Evolutionary conservation across 2,888 invertebrate species (phyloP), one percentile per base, ranked within the genome.

Genomic region (Timandra comae): DNA sequence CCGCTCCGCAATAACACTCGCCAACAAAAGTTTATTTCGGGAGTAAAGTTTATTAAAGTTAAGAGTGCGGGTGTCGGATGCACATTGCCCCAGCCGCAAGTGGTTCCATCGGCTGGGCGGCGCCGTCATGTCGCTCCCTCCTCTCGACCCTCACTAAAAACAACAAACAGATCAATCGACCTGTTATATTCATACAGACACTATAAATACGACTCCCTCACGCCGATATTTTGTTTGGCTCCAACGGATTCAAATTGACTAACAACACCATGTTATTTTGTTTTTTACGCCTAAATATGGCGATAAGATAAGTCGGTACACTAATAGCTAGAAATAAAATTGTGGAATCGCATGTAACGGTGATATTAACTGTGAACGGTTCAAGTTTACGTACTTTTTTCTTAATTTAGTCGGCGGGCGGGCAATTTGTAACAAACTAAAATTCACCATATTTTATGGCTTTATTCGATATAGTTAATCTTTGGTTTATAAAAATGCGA

Each of bases 131-230:
- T 66, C 81, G 79, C 75, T 75, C 70, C 63, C 66, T 66, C 64
- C 70, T 71, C 71, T 64, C 70, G 65, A 62, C 73, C 65, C 65
- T 63, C 61, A 67, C 72, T 75, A 69, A 73, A 77, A 79, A 82
- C 79, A 82, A 82, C 79, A 82, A 82, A 82, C 84, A 82, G 74
- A 81, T 78, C 75, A 75, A 79, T 79, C 71, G 73, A 67, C 67
- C 71, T 75, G 71, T 68, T 70, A 70, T 63, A 63, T 60, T 66
- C 66, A 63, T 65, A 62, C 65, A 56, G 60, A 65, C 56, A 59
- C 63, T 62, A 60, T 53, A 59, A 62, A 70, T 62, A 59, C 63
- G 51, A 63, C 62, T 67, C 53, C 24, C 56, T 47, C 40, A 48
- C 39, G 41, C 45, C 31, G 46, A 52, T 63, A 60, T 57, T 61